Base-by-base conservation (phyloP, 2,113 vertebrate genomes). In the Seriola quinqueradiata region DNA sequence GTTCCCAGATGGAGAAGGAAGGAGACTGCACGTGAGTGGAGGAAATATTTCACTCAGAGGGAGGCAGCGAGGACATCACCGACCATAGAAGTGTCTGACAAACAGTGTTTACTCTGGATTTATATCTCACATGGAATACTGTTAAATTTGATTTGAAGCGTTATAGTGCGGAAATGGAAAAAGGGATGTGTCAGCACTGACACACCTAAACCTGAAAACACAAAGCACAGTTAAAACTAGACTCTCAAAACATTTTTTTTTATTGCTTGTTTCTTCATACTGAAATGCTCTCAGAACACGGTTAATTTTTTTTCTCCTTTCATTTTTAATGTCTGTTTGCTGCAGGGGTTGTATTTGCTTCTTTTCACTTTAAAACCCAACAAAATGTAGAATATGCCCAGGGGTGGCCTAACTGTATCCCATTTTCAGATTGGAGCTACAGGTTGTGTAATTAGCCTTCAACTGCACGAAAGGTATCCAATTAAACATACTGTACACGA, bases 1-100 rank as follows among this genome's bases (percentile, higher is more conserved):
- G 69, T 64, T 79, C 85, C 72, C 74, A 77, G 63, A 89, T 83
- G 75, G 79, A 73, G 70, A 70, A 17, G 52, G 73, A 70, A 75
- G 42, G 42, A 19, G 59, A 54, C 32, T 19, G 66, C 28, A 74
- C 32, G 70, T 65, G 82, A 73, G 67, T 57, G n/a, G 54, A 32
- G 75, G 54, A 68, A 84, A 76, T 75, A 79, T 75, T 68, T 38
- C 19, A 44, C 59, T 66, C 46, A 14, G 44, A 42, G 58, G 63
- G 50, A 69, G n/a, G 64, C 70, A 21, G 58, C 3, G 12, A 82
- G 63, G 50, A 72, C 65, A 32, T 64, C 36, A 36, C 23, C 57
- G 7, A 74, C 55, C 69, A 59, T 72, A 59, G 65, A 85, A 71
- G 71, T 38, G 66, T 68, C 75, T 70, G 40, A 81, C 82, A 84